Conservation (phyloP, 1,140 invertebrate genomes). For the Trachymyrmex septentrionalis region DNA sequence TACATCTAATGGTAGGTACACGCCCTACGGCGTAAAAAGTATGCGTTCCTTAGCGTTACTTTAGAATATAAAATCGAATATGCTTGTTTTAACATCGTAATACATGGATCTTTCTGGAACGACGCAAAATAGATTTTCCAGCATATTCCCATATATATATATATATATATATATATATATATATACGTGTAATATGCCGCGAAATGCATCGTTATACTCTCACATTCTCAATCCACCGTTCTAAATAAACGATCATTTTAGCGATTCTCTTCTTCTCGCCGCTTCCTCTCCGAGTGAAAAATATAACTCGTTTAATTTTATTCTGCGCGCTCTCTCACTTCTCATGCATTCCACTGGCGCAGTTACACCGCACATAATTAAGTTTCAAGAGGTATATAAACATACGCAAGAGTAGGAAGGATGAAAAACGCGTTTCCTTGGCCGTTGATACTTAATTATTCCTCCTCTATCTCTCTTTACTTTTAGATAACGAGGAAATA, state of each 20-base stretch:
- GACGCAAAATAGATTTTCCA: slow-evolving; percentile 76
- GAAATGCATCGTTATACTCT: slow-evolving; percentile 27
- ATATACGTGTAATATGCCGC: neutral
- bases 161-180: neutral
- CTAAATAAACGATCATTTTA: slow-evolving; percentile 50
- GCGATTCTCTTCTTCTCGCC: slow-evolving; percentile 32
- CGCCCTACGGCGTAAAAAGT: slow-evolving; percentile 50
- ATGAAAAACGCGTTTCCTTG: slow-evolving; percentile 52
- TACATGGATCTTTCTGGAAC: slow-evolving; percentile 58
- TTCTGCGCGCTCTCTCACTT: neutral
- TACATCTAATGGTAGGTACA: slow-evolving; percentile 44
- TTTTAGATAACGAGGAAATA: slow-evolving; percentile 31
- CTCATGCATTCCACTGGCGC: slow-evolving; percentile 30
- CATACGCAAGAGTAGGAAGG: slow-evolving; percentile 47
- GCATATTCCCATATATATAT: no score
- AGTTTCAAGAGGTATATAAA: slow-evolving; percentile 54
- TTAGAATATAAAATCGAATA: slow-evolving; percentile 83
- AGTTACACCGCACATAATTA: slow-evolving; percentile 40
- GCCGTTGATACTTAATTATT: slow-evolving; percentile 46
- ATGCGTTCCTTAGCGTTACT: slow-evolving; percentile 73
- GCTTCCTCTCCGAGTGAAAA: slow-evolving; percentile 36
- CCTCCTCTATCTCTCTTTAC: neutral
- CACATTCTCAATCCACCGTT: neutral
- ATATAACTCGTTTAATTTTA: slow-evolving; percentile 50
- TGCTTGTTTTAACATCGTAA: slow-evolving; percentile 33